Percentiles rank a stretch among this genome's conserved stretches.
phyloP scores from a whole-genome alignment of 1,140 invertebrate species.

The Zaprionus nigranus region DNA sequence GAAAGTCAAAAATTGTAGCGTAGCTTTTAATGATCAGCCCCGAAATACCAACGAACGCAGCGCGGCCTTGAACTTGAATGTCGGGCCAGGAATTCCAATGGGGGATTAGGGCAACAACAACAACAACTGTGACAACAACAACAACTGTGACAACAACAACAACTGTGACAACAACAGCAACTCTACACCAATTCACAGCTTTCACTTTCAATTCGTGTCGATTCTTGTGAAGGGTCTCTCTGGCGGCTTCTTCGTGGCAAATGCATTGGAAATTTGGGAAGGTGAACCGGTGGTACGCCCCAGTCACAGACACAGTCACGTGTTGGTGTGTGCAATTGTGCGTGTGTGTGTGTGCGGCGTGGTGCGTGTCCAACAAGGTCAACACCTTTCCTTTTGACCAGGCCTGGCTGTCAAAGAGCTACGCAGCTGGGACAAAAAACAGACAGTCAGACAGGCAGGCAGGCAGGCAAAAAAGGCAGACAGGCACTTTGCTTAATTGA shows the following conservation, averaged over 20 bases:
- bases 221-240: conserved; percentile 62
- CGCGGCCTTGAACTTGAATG: conserved; percentile 72
- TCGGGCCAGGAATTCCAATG: conserved; percentile 31
- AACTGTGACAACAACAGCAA: neutral
- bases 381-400: conserved; percentile 77
- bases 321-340: conserved; percentile 39
- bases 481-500: conserved; percentile 62
- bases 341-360: conserved; percentile 23
- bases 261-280: conserved; percentile 60
- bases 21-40: conserved; percentile 15
- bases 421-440: neutral
- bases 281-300: conserved; percentile 63
- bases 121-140: too few species aligned
- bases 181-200: conserved; percentile 18
- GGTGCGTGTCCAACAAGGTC: conserved; percentile 72
- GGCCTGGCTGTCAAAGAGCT: conserved; percentile 24
- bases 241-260: conserved; percentile 16
- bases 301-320: conserved; percentile 40
- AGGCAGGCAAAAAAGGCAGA: conserved; percentile 5
- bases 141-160: neutral
- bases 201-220: conserved; percentile 55
- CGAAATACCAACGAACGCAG: conserved; percentile 64
- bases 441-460: neutral
- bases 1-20: conserved; percentile 41
- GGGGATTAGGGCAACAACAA: conserved; percentile 26